These are phyloP conservation scores for Cynaeus angustus DNA, from an alignment of 2,888 invertebrate genomes.

Conservation along the genomic window DNA sequence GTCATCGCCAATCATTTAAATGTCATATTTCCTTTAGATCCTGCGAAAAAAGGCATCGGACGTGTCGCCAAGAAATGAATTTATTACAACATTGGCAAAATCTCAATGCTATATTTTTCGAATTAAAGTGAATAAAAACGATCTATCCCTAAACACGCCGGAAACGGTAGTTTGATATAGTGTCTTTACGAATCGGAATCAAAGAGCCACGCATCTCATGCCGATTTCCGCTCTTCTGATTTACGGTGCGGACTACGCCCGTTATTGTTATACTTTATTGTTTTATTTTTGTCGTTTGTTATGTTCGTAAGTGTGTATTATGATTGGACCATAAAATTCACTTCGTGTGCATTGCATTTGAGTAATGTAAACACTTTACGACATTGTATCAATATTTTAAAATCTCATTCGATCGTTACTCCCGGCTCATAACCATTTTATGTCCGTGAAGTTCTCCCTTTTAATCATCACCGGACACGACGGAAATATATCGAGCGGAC, in stretches of 20 bases:
- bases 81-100: constrained; percentile 46
- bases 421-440: constrained; percentile 42
- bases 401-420: constrained; percentile 44
- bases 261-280: constrained; percentile 60
- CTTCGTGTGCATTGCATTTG: constrained; percentile 62
- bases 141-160: constrained; percentile 49
- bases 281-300: constrained; percentile 64
- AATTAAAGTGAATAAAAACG: constrained; percentile 38
- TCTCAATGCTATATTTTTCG: constrained; percentile 39
- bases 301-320: constrained; percentile 62
- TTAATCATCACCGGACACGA: constrained; percentile 28
- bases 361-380: constrained; percentile 60
- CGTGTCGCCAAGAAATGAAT: constrained; percentile 42
- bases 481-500: constrained; percentile 13
- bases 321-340: constrained; percentile 65
- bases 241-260: constrained; percentile 55
- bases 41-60: constrained; percentile 2
- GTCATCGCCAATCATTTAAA: constrained; percentile 42
- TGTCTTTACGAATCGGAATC: constrained; percentile 44
- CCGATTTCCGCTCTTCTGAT: constrained; percentile 55
- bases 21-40: constrained; percentile 31
- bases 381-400: constrained; percentile 59
- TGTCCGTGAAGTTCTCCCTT: constrained; percentile 36
- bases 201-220: constrained; percentile 50
- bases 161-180: constrained; percentile 51